Evolutionary conservation across 2,113 vertebrate genomes (phyloP), one percentile per base, ranked within the genome.

Genomic region (Brachypteracias leptosomus): DNA sequence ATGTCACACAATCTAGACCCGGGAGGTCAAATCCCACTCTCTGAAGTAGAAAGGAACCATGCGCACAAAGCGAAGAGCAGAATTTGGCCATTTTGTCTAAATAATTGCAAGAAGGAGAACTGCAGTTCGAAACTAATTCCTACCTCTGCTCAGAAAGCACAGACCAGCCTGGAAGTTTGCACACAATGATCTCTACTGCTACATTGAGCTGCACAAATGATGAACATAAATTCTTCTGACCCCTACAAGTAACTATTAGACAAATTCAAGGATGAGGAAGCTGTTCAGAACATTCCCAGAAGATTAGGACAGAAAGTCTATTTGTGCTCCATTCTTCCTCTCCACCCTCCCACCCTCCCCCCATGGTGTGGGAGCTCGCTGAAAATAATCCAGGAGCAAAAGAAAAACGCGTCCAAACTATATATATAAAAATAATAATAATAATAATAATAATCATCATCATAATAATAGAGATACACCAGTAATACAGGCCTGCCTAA

Each of bases 401-500:
- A 98, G 97, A 98, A 94, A 98, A 97, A 98, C 72, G 96, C 93
- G 97, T 98, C 97, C 97, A 94, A 98, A 97, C 97, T 95, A 96
- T 97, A 97, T 97, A 97, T 97, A 97, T 94, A 96, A 96, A 96
- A 96, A 96, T 94, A 97, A 95, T 97, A 98, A 98, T 89, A 93
- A 95, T 97, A 98, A 98, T 89, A 93, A 47, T 47, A 93, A 98
- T 97, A 96, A 96, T 95, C 16, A 96, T 76, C 26, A 97, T 84
- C 86, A 96, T 87, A 97, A 97, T 96, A 96, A 97, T 85, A 97
- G 98, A 97, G 97, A 97, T 96, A 97, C 95, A 98, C 98, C 98
- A 98, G 98, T 98, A 98, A 98, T 97, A 97, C 98, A 98, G 98
- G 98, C 98, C 98, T 97, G 98, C 98, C 98, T 98, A 98, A 98